Evolutionary conservation across 2,888 invertebrate genomes (phyloP).

Genomic region (Bursaphelenchus okinawaensis): DNA sequence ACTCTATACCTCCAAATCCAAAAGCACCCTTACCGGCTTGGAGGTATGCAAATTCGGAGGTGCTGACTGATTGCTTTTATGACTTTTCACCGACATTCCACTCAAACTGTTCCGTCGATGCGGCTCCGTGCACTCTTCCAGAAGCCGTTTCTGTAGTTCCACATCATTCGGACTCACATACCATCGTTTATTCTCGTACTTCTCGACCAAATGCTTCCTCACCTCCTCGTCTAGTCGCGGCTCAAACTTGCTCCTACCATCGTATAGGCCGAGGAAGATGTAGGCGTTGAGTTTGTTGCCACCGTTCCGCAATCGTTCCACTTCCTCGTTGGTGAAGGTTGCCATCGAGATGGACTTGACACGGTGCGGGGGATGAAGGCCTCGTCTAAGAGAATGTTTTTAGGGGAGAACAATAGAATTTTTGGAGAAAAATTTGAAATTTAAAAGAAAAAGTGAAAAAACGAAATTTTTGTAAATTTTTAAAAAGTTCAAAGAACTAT

Average conservation of each 20-base stretch:
- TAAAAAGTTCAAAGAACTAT: background rate
- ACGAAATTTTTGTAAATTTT: too few relatives aligned
- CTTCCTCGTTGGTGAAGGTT: constrained; percentile 87
- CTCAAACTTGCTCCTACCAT: constrained; percentile 59
- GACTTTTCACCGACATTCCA: constrained; percentile 15
- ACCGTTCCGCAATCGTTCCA: constrained; percentile 78
- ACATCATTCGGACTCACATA: constrained; percentile 62
- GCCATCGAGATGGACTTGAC: constrained; percentile 99
- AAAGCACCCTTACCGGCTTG: constrained; percentile 13
- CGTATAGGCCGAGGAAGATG: constrained; percentile 86
- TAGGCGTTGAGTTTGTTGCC: constrained; percentile 83
- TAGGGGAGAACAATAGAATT: background rate
- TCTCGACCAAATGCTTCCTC: constrained; percentile 62
- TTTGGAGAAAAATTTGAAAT: too few relatives aligned
- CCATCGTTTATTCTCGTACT: constrained; percentile 83
- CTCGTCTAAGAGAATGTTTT: constrained; percentile 68
- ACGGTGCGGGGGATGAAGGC: constrained; percentile 91
- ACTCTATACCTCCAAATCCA: too few relatives aligned
- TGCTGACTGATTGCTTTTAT: constrained; percentile 31
- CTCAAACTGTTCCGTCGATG: constrained; percentile 18
- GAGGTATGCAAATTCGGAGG: constrained; percentile 26
- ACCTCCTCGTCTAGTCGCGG: constrained; percentile 36
- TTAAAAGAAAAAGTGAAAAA: too few relatives aligned
- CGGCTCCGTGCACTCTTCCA: constrained; percentile 27
- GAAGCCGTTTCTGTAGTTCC: constrained; percentile 38